Conservation (phyloP, 64 coral and sea anemone genomes). For the Pachyseris speciosa region DNA sequence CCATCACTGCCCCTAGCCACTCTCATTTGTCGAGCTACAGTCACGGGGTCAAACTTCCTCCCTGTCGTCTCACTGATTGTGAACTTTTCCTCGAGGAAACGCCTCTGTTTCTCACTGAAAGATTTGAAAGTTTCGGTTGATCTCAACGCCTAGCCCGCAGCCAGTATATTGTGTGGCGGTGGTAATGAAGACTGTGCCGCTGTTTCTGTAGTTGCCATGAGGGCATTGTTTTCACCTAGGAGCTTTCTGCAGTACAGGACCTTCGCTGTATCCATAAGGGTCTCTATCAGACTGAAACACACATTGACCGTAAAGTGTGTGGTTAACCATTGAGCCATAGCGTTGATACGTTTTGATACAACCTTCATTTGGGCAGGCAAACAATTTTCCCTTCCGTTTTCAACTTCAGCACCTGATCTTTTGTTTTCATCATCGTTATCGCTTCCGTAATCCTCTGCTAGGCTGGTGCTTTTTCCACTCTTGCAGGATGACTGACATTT, state of each 20-base stretch:
- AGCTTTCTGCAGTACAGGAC: slow-evolving; percentile 64
- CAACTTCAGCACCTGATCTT: no score
- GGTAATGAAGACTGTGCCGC: not conserved
- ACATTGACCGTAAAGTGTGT: slow-evolving; percentile 71
- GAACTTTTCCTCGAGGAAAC: no score
- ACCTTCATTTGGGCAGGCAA: no score
- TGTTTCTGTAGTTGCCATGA: not conserved
- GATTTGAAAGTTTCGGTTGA: not conserved
- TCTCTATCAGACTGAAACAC: slow-evolving; percentile 46
- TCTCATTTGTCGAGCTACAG: slow-evolving; percentile 35
- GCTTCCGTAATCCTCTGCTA: no score
- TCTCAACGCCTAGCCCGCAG: slow-evolving; percentile 72
- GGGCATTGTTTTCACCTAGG: no score
- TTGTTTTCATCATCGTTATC: no score
- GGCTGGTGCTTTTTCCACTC: no score
- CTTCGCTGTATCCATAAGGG: slow-evolving; percentile 72
- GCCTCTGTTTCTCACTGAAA: slow-evolving; percentile 41
- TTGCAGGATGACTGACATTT: no score
- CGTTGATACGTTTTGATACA: no score
- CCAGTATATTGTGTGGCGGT: not conserved
- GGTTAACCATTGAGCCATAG: no score
- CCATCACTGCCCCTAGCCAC: no score
- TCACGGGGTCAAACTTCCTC: slow-evolving; percentile 21
- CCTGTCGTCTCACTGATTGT: slow-evolving; percentile 34
- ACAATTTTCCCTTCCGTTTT: no score